Conservation (phyloP, 2,888 invertebrate species). For the Hirtodrosophila duncani region DNA sequence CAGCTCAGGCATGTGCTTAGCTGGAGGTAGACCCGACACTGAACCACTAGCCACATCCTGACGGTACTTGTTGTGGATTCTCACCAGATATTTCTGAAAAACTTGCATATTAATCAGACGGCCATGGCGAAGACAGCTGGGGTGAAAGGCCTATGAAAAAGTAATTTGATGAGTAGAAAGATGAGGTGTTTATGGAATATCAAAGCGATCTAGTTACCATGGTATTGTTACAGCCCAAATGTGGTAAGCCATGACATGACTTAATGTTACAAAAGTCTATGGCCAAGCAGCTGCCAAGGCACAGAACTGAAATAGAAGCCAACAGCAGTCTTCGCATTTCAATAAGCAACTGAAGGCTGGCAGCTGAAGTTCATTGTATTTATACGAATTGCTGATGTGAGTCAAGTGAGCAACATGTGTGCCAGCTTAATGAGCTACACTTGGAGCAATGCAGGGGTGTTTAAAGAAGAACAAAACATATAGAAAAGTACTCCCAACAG, state of each 20-base stretch:
- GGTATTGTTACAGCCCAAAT: constrained; percentile 53
- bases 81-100: constrained; percentile 37
- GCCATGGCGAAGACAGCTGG: constrained; percentile 26
- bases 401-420: no score
- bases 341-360: not conserved
- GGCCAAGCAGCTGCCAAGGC: constrained; percentile 7
- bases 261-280: constrained; percentile 47
- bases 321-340: constrained; percentile 27
- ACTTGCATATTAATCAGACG: constrained; percentile 37
- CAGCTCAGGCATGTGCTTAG: constrained; percentile 48
- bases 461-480: no score
- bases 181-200: not conserved
- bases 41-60: constrained; percentile 37
- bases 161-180: not conserved
- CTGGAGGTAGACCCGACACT: constrained; percentile 15
- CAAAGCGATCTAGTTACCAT: constrained; percentile 33
- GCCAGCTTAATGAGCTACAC: no score
- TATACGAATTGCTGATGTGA: no score
- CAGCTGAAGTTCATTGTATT: not conserved
- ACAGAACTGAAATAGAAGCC: not conserved
- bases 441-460: no score
- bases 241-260: constrained; percentile 27
- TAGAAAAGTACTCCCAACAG: no score
- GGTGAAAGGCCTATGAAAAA: constrained; percentile 35
- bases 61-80: constrained; percentile 46